Percentiles rank a stretch among this genome's conserved stretches.
Conservation (phyloP, 2,888 invertebrate species). For the Pantelozetes paolii region DNA sequence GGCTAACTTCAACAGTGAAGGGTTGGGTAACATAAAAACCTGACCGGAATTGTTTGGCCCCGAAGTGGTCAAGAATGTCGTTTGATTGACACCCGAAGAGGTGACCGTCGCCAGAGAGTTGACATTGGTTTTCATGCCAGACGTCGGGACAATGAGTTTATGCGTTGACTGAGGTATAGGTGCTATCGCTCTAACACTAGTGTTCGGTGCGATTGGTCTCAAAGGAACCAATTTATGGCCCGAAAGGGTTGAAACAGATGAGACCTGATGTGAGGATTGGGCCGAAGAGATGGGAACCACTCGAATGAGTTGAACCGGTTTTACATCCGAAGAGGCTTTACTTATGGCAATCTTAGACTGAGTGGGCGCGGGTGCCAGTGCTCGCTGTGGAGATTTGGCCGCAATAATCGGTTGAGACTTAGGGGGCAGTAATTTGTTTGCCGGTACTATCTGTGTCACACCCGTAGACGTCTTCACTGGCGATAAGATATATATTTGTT, state of each 20-base stretch:
- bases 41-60: constrained; percentile 1
- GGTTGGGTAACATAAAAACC: constrained; percentile 11
- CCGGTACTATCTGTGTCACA: constrained; percentile 9
- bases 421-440: constrained; percentile 21
- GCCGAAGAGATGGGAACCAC: constrained; percentile 6
- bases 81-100: background rate
- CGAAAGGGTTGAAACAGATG: background rate
- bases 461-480: constrained; percentile 27
- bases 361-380: constrained; percentile 26
- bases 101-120: background rate
- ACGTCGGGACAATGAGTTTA: constrained; percentile 24
- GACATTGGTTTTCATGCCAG: background rate
- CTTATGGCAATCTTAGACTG: constrained; percentile 27
- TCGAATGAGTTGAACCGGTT: constrained; percentile 18
- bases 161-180: background rate
- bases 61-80: constrained; percentile 22
- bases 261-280: constrained; percentile 6
- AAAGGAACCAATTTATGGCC: constrained; percentile 20
- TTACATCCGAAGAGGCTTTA: background rate
- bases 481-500: constrained; percentile 39
- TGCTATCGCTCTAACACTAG: constrained; percentile 10
- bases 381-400: constrained; percentile 28
- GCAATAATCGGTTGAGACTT: background rate
- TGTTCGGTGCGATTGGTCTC: constrained; percentile 33
- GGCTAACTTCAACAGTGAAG: constrained; percentile 15